Evolutionary conservation across 2,797 vertebrate species (phyloP).

Genomic region (Astyanax mexicanus): DNA sequence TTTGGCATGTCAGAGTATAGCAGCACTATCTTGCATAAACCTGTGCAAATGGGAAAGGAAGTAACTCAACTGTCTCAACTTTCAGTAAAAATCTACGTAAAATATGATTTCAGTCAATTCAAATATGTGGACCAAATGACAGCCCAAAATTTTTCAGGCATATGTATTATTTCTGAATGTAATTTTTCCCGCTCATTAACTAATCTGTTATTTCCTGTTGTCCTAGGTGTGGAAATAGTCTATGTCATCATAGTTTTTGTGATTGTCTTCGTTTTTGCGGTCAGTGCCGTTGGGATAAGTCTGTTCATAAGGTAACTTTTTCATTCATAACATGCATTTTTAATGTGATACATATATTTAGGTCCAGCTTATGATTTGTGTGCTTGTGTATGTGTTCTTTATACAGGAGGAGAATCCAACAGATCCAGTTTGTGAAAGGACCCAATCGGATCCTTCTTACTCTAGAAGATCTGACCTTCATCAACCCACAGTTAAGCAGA

Average conservation of each 20-base stretch:
- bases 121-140: too few relatives aligned
- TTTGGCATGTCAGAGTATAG: too few relatives aligned
- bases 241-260: constrained; percentile 77
- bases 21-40: too few relatives aligned
- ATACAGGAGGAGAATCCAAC: constrained; percentile 82
- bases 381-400: constrained; percentile 26
- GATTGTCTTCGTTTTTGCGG: constrained; percentile 71
- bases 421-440: constrained; percentile 89
- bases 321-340: not conserved
- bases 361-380: not conserved
- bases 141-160: too few relatives aligned
- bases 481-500: constrained; percentile 87
- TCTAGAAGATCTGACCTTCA: constrained; percentile 88
- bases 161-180: too few relatives aligned
- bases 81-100: too few relatives aligned
- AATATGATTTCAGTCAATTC: too few relatives aligned
- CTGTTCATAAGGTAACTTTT: constrained; percentile 76
- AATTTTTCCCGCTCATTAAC: too few relatives aligned
- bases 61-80: too few relatives aligned
- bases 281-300: constrained; percentile 70
- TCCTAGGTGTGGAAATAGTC: constrained; percentile 79
- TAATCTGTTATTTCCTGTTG: constrained; percentile 50
- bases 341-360: not conserved
- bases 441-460: constrained; percentile 89
- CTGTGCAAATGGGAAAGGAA: too few relatives aligned